Percentiles rank a stretch among this genome's conserved stretches.
Conservation (phyloP, 1,140 invertebrate genomes). For the Megalonaias nervosa region DNA sequence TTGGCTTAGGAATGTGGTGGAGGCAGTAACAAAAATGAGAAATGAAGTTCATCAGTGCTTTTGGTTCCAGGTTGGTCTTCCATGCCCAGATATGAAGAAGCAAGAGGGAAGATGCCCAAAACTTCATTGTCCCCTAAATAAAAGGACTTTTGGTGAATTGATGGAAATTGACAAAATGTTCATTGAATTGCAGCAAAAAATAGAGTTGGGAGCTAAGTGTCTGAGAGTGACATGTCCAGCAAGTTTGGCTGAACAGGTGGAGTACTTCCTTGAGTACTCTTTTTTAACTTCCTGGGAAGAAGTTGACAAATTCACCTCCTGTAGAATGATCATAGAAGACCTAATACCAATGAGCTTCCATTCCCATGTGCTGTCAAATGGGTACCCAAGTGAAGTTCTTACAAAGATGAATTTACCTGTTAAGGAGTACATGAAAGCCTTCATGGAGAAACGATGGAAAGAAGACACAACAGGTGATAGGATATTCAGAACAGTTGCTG, state of each 20-base stretch:
- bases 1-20: constrained; percentile 28
- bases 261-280: background rate
- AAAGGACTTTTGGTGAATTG: constrained; percentile 21
- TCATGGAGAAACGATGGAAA: constrained; percentile 13
- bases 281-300: background rate
- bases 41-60: constrained; percentile 31
- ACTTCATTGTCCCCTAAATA: constrained; percentile 24
- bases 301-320: constrained; percentile 34
- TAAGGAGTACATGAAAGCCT: constrained; percentile 9
- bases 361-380: background rate
- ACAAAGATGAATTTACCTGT: background rate
- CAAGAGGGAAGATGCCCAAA: constrained; percentile 17
- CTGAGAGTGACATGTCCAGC: constrained; percentile 15
- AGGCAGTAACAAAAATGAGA: constrained; percentile 8
- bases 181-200: constrained; percentile 24
- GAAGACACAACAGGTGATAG: background rate
- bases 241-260: constrained; percentile 13
- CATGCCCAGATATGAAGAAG: constrained; percentile 7
- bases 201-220: constrained; percentile 15
- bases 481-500: constrained; percentile 1
- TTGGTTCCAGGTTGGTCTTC: constrained; percentile 14
- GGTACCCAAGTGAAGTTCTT: background rate
- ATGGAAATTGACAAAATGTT: constrained; percentile 20
- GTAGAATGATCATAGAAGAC: constrained; percentile 29
- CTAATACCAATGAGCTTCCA: constrained; percentile 23